These are phyloP conservation scores for Muraenolepis orangiensis DNA, from an alignment of 2,797 vertebrate species.

Conservation along the genomic window DNA sequence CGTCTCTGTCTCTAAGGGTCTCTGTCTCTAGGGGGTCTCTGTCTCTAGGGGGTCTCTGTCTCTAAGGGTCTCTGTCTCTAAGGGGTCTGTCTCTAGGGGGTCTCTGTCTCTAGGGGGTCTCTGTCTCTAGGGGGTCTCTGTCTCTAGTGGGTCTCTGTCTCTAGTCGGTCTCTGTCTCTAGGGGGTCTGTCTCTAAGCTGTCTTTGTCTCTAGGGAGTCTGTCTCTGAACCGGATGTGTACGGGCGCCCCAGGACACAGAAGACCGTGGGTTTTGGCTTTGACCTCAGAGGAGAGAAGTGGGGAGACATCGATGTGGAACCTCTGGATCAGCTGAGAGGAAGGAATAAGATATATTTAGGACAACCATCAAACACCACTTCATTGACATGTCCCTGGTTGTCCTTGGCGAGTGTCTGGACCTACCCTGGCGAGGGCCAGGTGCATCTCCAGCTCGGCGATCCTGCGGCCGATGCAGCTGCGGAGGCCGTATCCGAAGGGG, in stretches of 20 bases:
- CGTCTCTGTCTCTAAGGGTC: background rate
- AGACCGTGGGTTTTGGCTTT: slow-evolving; percentile 85
- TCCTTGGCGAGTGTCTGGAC: no score
- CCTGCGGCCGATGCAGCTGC: slow-evolving; percentile 87
- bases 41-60: background rate
- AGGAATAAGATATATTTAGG: background rate
- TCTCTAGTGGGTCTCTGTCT: background rate
- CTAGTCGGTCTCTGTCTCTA: background rate
- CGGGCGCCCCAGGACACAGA: slow-evolving; percentile 77
- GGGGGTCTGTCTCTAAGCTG: background rate
- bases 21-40: background rate
- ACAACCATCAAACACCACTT: no score
- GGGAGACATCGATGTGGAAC: slow-evolving; percentile 78
- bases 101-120: no score
- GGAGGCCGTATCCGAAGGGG: slow-evolving; percentile 89
- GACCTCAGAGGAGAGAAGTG: slow-evolving; percentile 70
- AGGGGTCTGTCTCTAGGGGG: background rate
- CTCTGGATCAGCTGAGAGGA: slow-evolving; percentile 81
- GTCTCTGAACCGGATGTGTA: slow-evolving; percentile 81
- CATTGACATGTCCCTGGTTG: no score
- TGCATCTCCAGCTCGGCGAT: slow-evolving; percentile 90
- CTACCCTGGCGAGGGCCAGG: slow-evolving; percentile 82
- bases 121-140: background rate
- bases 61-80: background rate
- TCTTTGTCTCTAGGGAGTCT: slow-evolving; percentile 2